Percentiles rank a stretch among this genome's conserved stretches.
These are phyloP conservation scores for Gnatocerus cornutus DNA, from an alignment of 2,888 invertebrate genomes.

Conservation along the genomic window DNA sequence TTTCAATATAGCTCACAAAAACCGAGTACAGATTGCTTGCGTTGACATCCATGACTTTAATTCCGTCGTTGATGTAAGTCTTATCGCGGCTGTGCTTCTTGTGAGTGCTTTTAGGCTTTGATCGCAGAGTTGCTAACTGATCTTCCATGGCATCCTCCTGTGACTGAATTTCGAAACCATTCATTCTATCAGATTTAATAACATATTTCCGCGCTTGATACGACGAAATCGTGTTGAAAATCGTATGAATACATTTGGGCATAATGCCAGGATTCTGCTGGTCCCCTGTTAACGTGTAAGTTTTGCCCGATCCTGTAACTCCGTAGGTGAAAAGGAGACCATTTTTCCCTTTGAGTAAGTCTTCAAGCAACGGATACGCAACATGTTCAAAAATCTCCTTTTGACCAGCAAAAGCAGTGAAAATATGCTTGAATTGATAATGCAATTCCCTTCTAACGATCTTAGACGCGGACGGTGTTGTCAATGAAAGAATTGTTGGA, in stretches of 20 bases:
- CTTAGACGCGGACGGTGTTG: conserved; percentile 78
- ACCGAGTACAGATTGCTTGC: conserved; percentile 85
- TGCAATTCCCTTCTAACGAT: conserved; percentile 78
- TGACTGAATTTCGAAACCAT: conserved; percentile 93
- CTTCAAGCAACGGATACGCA: conserved; percentile 89
- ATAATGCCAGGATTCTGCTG: conserved; percentile 86
- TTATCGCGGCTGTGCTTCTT: conserved; percentile 55
- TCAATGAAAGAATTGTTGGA: conserved; percentile 78
- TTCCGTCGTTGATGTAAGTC: conserved; percentile 65
- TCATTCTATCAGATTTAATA: conserved; percentile 94
- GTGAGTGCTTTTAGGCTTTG: conserved; percentile 1
- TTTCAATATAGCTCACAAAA: conserved; percentile 96
- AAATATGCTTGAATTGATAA: conserved; percentile 89
- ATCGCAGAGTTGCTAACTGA: conserved; percentile 59
- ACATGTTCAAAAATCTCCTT: conserved; percentile 89
- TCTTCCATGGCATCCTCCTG: conserved; percentile 92
- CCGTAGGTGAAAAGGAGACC: conserved; percentile 97
- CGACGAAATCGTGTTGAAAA: conserved; percentile 93
- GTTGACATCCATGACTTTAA: conserved; percentile 74
- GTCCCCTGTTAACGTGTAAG: conserved; percentile 94
- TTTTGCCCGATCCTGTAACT: conserved; percentile 97
- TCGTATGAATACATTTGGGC: conserved; percentile 90
- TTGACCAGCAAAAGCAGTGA: conserved; percentile 86
- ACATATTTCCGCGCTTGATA: conserved; percentile 90
- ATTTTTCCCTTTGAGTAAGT: conserved; percentile 91